Conservation (phyloP, 1,140 invertebrate species). For the Coenobita brevimanus region DNA sequence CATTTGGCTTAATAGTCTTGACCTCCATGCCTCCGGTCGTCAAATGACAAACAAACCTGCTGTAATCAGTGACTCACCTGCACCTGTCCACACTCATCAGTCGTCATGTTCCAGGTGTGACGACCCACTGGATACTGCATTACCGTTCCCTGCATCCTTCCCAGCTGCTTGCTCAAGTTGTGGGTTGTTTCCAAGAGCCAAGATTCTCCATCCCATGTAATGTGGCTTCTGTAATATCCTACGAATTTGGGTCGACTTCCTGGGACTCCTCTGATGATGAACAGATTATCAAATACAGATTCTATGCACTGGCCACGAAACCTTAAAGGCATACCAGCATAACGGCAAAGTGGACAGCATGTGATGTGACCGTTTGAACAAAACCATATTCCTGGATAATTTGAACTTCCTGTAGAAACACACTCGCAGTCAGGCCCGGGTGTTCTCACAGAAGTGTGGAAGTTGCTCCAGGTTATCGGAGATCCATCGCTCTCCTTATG, state of each 20-base stretch:
- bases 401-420: too few species aligned
- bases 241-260: neutral
- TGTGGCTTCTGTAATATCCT: slow-evolving; percentile 10
- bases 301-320: neutral
- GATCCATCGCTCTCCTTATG: neutral
- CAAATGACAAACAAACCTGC: too few species aligned
- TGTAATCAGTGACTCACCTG: too few species aligned
- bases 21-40: too few species aligned
- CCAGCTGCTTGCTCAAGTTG: neutral
- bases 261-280: neutral
- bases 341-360: neutral
- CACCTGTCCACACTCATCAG: neutral
- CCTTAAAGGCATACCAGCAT: neutral
- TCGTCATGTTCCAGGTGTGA: neutral
- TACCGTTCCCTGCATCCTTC: neutral
- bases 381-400: neutral
- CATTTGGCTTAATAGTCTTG: too few species aligned
- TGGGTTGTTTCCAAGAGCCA: neutral
- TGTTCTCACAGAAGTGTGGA: neutral
- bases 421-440: too few species aligned
- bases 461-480: neutral
- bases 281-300: neutral
- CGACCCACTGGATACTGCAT: neutral
- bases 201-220: neutral
- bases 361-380: too few species aligned